These are phyloP conservation scores for Brachyistius frenatus DNA, from an alignment of 2,113 vertebrate genomes.

Conservation along the genomic window DNA sequence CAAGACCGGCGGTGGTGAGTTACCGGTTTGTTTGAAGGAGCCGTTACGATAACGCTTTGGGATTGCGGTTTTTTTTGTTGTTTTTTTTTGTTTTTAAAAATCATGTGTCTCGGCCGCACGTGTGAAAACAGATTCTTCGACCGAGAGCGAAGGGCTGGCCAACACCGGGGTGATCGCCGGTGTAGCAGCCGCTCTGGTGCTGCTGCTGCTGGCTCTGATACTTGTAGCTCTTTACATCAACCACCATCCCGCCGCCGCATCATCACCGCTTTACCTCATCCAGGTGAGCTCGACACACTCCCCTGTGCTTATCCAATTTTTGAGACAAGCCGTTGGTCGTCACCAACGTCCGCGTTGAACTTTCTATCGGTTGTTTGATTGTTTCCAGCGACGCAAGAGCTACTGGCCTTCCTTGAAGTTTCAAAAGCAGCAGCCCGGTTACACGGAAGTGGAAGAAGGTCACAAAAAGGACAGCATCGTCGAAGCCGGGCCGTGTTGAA, in stretches of 20 bases:
- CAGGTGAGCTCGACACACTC: constrained; percentile 79
- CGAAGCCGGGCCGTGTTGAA: constrained; percentile 88
- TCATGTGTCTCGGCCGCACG: constrained; percentile 42
- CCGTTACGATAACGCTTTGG: not conserved
- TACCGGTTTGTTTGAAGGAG: not conserved
- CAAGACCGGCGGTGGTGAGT: constrained; percentile 84
- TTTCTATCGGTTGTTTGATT: not conserved
- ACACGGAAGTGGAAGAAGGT: constrained; percentile 88
- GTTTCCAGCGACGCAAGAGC: constrained; percentile 84
- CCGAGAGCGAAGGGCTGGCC: constrained; percentile 35
- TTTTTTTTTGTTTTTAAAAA: not conserved
- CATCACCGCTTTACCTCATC: constrained; percentile 86
- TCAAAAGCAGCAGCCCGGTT: constrained; percentile 84
- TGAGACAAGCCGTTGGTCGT: not conserved
- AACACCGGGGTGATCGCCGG: constrained; percentile 86
- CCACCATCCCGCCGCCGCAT: constrained; percentile 81
- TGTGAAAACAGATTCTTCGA: constrained; percentile 69
- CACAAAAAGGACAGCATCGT: constrained; percentile 89
- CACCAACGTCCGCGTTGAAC: not conserved
- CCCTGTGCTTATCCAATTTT: not conserved
- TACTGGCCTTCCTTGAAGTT: constrained; percentile 91
- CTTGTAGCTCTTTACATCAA: constrained; percentile 88
- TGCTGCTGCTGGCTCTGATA: constrained; percentile 84
- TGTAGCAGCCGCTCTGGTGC: constrained; percentile 82
- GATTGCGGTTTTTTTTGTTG: not conserved